These are phyloP conservation scores for Euplagia quadripunctaria DNA, from an alignment of 2,888 invertebrate genomes.

Conservation along the genomic window DNA sequence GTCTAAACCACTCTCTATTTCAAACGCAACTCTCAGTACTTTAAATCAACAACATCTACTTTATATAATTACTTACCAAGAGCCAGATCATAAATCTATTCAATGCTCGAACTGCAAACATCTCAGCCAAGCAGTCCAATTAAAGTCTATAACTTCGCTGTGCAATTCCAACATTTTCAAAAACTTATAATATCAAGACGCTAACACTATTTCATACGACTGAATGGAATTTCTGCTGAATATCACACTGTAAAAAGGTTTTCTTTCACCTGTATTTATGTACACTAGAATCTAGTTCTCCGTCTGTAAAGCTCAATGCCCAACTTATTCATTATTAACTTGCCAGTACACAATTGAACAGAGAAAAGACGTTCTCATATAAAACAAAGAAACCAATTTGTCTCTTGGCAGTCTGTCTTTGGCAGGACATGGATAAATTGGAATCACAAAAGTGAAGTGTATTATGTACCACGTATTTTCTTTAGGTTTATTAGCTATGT, in stretches of 20 bases:
- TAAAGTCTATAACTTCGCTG: constrained; percentile 29
- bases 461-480: no score
- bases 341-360: constrained; percentile 46
- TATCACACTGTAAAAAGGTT: constrained; percentile 13
- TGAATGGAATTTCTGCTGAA: constrained; percentile 7
- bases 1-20: neutral
- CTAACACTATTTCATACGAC: constrained; percentile 7
- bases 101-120: constrained; percentile 30
- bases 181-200: constrained; percentile 22
- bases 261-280: constrained; percentile 19
- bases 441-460: constrained; percentile 8
- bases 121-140: constrained; percentile 31
- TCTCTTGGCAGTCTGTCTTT: neutral
- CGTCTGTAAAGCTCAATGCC: constrained; percentile 22
- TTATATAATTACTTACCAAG: constrained; percentile 1
- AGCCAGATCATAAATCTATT: constrained; percentile 18
- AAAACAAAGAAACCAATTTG: constrained; percentile 26
- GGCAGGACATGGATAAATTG: constrained; percentile 10
- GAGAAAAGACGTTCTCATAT: constrained; percentile 38
- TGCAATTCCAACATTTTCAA: constrained; percentile 16
- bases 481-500: no score
- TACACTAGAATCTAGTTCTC: constrained; percentile 21
- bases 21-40: neutral
- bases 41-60: neutral
- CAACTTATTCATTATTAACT: constrained; percentile 48